Evolutionary conservation across 2,113 vertebrate genomes (phyloP), one percentile per base, ranked within the genome.

Genomic region (Opisthocomus hoazin): DNA sequence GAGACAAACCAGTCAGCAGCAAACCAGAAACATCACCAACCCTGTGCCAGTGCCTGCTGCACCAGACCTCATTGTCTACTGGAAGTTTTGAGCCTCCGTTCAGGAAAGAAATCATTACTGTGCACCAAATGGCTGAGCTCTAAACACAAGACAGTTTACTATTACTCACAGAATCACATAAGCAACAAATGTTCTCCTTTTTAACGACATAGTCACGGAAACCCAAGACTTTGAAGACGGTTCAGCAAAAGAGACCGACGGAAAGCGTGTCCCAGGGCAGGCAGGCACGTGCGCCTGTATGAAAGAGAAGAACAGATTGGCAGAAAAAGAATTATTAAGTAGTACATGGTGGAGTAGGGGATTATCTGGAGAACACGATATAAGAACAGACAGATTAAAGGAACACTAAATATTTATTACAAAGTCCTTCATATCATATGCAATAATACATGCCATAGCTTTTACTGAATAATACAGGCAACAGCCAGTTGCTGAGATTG

Each of bases 381-480:
- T 17, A 94, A 69, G 86, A 92, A 94, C 53, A 90, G 93, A 39
- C 61, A 96, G 94, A 96, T 94, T 96, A 96, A 93, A 97, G 86
- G 81, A 96, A 94, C 58, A 57, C 91, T 51, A 93, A 96, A 80
- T 96, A 87, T 93, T 68, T 94, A 74, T 96, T 91, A 97, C 60
- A 63, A 96, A 89, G 45, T 80, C 69, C 89, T 80, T 81, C 79
- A 39, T 91, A 83, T 64, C 66, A 64, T 51, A 26, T 26, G 77
- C 6, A 32, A 24, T 89, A 96, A 94, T 93, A 93, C 86, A 84
- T 39, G 81, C 54, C 87, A 63, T 77, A 86, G 61, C 82, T 96
- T 64, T 87, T 58, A 41, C 85, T 90, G 92, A 96, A 95, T 94
- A 95, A 97, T 86, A 96, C 66, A 96, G 87, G 84, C 82, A 96